Percentiles rank a stretch among this genome's conserved stretches.
Conservation (phyloP, 2,888 invertebrate genomes). For the Isoperla grammatica region DNA sequence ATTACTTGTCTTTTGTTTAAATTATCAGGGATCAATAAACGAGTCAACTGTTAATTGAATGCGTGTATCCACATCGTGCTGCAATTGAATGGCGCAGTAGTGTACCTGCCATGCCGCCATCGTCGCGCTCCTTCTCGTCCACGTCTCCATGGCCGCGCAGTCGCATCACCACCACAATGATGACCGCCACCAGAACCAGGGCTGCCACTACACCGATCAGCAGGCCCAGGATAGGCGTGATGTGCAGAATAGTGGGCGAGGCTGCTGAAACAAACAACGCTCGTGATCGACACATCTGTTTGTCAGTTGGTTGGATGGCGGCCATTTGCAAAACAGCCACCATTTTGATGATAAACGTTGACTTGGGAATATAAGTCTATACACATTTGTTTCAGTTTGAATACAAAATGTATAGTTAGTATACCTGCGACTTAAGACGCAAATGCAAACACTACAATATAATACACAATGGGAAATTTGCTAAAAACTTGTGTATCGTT, state of each 20-base stretch:
- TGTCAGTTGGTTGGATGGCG: neutral
- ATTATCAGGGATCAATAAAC: too few relatives aligned
- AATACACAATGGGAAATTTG: neutral
- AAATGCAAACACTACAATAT: neutral
- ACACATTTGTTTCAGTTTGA: neutral
- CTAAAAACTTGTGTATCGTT: neutral
- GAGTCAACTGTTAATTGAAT: too few relatives aligned
- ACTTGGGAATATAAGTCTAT: neutral
- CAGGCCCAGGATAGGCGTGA: slow-evolving; percentile 51
- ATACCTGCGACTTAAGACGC: too few relatives aligned
- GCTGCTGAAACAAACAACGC: slow-evolving; percentile 39
- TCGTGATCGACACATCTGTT: neutral
- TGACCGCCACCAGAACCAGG: slow-evolving; percentile 48
- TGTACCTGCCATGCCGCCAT: slow-evolving; percentile 30
- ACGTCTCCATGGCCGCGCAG: slow-evolving; percentile 41
- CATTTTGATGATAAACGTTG: neutral
- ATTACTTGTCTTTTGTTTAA: too few relatives aligned
- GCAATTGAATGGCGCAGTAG: too few relatives aligned
- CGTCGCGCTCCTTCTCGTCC: slow-evolving; percentile 29
- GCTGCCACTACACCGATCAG: slow-evolving; percentile 50
- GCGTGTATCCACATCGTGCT: too few relatives aligned
- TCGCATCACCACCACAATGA: slow-evolving; percentile 49
- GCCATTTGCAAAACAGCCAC: neutral
- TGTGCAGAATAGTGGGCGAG: slow-evolving; percentile 49
- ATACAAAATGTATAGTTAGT: too few relatives aligned